These are phyloP conservation scores for Hirtodrosophila trivittata DNA, from an alignment of 2,888 invertebrate genomes.

Conservation along the genomic window DNA sequence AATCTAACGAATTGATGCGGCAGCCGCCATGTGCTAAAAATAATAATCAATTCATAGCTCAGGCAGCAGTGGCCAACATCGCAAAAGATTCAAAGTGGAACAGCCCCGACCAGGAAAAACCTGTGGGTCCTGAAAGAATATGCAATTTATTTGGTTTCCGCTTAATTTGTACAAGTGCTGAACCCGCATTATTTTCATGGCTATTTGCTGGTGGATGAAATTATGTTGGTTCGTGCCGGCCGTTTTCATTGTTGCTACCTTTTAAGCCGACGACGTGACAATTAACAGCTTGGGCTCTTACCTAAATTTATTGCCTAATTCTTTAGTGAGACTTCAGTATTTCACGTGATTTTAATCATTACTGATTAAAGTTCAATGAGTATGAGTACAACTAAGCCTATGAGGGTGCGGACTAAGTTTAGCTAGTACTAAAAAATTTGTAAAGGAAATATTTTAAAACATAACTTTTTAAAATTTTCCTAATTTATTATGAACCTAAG, in stretches of 20 bases:
- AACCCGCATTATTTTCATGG: conserved; percentile 12
- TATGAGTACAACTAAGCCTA: background rate
- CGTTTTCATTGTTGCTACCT: conserved; percentile 1
- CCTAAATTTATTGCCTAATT: conserved; percentile 73
- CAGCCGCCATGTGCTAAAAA: conserved; percentile 43
- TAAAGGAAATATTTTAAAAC: too few species aligned
- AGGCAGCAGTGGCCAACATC: conserved; percentile 27
- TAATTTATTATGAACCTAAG: too few species aligned
- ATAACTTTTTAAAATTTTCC: too few species aligned
- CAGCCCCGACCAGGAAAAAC: conserved; percentile 1
- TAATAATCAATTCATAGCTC: conserved; percentile 28
- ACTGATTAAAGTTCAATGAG: conserved; percentile 30
- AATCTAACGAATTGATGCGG: conserved; percentile 28
- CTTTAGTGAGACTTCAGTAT: conserved; percentile 25
- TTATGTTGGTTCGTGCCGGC: background rate
- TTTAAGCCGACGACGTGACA: conserved; percentile 46
- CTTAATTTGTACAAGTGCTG: conserved; percentile 68
- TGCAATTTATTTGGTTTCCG: conserved; percentile 65
- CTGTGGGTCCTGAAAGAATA: conserved; percentile 51
- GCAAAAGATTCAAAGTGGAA: conserved; percentile 63
- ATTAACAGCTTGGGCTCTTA: conserved; percentile 54
- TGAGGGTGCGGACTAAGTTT: too few species aligned
- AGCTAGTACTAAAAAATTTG: too few species aligned
- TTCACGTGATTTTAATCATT: conserved; percentile 54
- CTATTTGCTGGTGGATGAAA: conserved; percentile 1